Evolutionary conservation across 64 coral and sea anemone genomes (phyloP).

Genomic region (Porites lutea): DNA sequence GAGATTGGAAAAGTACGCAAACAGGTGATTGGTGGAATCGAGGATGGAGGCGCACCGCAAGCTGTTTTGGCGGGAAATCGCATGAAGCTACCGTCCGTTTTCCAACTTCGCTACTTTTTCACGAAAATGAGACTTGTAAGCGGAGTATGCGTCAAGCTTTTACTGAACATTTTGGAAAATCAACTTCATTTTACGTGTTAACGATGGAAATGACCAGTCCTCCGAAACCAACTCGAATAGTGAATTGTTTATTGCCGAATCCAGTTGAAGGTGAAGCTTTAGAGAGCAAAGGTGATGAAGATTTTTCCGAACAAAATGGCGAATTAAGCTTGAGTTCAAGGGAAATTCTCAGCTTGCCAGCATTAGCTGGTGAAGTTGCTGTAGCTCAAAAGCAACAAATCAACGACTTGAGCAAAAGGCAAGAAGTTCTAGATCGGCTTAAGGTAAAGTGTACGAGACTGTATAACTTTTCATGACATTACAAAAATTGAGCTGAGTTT

Average conservation of each 20-base stretch:
- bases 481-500: no score
- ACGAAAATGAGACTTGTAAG: background rate
- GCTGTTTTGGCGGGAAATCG: background rate
- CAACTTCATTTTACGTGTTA: background rate
- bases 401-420: constrained; percentile 57
- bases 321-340: background rate
- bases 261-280: background rate
- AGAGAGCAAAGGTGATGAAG: background rate
- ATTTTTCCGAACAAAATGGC: background rate
- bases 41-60: no score
- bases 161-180: background rate
- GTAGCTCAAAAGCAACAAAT: constrained; percentile 81
- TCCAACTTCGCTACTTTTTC: background rate
- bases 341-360: constrained; percentile 28
- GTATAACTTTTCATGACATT: no score
- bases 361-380: constrained; percentile 79
- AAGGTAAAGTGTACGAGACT: constrained; percentile 43
- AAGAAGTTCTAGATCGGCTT: constrained; percentile 33
- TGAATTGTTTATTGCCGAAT: constrained; percentile 7
- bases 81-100: background rate
- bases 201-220: constrained; percentile 35
- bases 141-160: background rate
- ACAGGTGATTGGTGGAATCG: no score
- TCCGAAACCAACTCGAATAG: constrained; percentile 69
- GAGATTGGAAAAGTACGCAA: no score